Conservation (phyloP, 2,888 invertebrate genomes). For the Crocallis elinguaria region DNA sequence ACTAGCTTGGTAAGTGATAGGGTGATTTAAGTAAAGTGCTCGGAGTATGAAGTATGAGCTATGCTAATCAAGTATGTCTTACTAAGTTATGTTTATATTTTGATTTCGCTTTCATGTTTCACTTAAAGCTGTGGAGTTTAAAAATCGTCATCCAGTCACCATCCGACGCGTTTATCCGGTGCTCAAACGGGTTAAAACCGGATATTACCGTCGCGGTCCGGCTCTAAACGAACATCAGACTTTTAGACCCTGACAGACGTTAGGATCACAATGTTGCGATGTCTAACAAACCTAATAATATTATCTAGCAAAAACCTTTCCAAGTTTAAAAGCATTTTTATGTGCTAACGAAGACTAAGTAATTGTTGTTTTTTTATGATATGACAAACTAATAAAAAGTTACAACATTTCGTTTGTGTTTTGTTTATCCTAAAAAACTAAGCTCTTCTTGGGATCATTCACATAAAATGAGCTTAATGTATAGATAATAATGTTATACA, state of each 20-base stretch:
- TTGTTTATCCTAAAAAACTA: too few relatives aligned
- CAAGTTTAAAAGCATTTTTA: background rate
- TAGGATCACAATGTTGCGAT: background rate
- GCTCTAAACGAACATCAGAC: background rate
- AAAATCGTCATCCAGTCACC: slow-evolving; percentile 5
- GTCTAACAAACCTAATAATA: slow-evolving; percentile 1
- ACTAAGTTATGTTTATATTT: too few relatives aligned
- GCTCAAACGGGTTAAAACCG: slow-evolving; percentile 7
- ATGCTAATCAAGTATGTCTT: too few relatives aligned
- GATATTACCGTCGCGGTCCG: slow-evolving; percentile 9
- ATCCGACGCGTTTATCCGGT: too few relatives aligned
- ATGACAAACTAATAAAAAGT: background rate
- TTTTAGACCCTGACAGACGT: background rate
- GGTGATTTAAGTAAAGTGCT: too few relatives aligned
- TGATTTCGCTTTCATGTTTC: background rate
- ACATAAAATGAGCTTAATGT: too few relatives aligned
- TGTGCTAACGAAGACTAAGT: background rate
- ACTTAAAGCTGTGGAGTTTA: background rate
- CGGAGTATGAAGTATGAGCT: too few relatives aligned
- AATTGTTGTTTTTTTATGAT: background rate
- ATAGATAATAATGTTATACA: too few relatives aligned
- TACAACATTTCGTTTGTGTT: background rate
- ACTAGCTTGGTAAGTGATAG: too few relatives aligned
- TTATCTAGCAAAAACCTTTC: background rate
- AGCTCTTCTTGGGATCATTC: too few relatives aligned